phyloP scores from a whole-genome alignment of 2,888 invertebrate genomes.

The Clusia tigrina region DNA sequence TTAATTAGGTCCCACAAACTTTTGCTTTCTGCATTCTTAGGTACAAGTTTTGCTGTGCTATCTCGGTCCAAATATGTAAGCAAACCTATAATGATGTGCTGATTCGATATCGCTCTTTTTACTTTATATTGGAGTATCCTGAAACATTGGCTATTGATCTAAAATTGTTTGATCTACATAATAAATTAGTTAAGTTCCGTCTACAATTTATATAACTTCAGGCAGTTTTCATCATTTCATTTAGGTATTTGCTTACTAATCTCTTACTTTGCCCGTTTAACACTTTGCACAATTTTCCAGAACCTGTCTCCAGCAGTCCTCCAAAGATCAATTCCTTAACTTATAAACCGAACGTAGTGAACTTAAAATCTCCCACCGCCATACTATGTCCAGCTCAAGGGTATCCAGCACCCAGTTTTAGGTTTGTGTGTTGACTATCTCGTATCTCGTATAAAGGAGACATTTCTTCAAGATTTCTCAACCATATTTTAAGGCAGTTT shows the following conservation, averaged over 20 bases:
- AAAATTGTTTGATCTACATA: background rate
- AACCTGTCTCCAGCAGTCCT: constrained; percentile 68
- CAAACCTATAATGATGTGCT: no score
- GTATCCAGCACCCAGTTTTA: constrained; percentile 76
- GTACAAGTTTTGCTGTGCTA: no score
- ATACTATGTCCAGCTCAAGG: constrained; percentile 80
- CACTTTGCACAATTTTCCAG: constrained; percentile 53
- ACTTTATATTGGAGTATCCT: no score
- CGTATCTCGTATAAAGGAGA: background rate
- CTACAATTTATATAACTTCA: background rate
- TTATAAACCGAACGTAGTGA: constrained; percentile 59
- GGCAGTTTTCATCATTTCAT: background rate
- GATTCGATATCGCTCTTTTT: no score
- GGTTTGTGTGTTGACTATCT: constrained; percentile 62
- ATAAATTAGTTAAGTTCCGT: background rate
- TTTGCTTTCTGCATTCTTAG: no score
- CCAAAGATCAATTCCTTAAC: constrained; percentile 67
- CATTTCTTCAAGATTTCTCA: background rate
- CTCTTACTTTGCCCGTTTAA: background rate
- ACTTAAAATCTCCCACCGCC: constrained; percentile 67
- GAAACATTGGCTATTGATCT: no score
- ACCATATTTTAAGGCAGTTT: constrained; percentile 28
- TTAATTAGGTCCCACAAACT: no score
- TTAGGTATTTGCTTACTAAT: background rate
- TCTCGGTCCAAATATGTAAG: no score